phyloP scores from a whole-genome alignment of 2,888 invertebrate species.

The Syrphus vitripennis region DNA sequence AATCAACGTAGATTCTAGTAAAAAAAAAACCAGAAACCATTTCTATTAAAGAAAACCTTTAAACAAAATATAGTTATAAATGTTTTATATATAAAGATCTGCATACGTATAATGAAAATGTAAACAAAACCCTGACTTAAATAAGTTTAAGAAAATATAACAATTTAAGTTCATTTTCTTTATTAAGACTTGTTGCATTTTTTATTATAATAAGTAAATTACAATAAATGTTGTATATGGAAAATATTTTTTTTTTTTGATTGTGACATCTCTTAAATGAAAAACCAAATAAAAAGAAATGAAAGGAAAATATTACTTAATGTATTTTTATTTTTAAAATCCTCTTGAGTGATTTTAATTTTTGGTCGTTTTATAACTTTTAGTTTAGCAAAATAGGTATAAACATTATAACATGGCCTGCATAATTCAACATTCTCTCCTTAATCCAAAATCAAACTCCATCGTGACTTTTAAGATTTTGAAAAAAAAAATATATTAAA shows the following conservation, averaged over 20 bases:
- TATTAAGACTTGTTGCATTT: neutral
- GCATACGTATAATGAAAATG: neutral
- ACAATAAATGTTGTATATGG: neutral
- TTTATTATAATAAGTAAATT: neutral
- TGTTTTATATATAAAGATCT: neutral
- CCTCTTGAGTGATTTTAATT: too few species aligned
- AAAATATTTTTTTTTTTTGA: neutral
- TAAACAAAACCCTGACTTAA: neutral
- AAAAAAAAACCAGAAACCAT: neutral
- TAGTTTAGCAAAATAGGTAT: too few species aligned
- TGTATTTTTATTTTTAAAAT: neutral
- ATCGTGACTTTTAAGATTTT: too few species aligned
- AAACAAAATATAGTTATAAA: neutral
- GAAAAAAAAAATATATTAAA: too few species aligned
- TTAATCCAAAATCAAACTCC: too few species aligned
- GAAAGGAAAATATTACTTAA: neutral
- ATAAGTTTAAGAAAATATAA: slow-evolving; percentile 15
- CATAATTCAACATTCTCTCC: too few species aligned
- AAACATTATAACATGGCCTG: too few species aligned
- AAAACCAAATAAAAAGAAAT: slow-evolving; percentile 3
- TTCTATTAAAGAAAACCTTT: neutral
- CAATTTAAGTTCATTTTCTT: neutral
- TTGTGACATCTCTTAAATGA: neutral
- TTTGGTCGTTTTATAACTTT: too few species aligned
- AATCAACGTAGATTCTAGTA: slow-evolving; percentile 52